A percentile compares a stretch with the other conserved stretches of the same genome.
Evolutionary conservation across 2,113 vertebrate genomes (phyloP).

Genomic region (Toxotes jaculatrix): DNA sequence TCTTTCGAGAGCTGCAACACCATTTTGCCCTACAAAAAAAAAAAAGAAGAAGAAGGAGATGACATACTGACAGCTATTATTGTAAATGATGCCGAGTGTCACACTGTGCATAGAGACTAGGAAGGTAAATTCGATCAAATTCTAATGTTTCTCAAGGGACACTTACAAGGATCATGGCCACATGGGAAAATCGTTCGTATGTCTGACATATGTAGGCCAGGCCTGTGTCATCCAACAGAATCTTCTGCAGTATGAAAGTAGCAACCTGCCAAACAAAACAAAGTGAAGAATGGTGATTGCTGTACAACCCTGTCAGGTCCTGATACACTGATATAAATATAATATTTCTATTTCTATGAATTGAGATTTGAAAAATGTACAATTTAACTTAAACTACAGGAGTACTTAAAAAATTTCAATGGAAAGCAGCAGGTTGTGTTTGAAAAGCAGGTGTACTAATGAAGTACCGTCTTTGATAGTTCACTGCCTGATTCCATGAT

Average conservation of each 20-base stretch:
- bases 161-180: conserved; percentile 98
- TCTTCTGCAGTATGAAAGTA: conserved; percentile 98
- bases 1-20: conserved; percentile 98
- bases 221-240: conserved; percentile 96
- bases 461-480: conserved; percentile 95
- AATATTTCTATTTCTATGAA: not conserved
- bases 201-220: conserved; percentile 98
- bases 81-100: not conserved
- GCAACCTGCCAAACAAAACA: conserved; percentile 87
- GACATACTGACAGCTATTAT: not conserved
- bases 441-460: not conserved
- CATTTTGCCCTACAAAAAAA: conserved; percentile 92
- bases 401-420: not conserved
- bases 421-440: not conserved
- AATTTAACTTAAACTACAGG: not conserved
- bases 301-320: not conserved
- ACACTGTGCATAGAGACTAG: not conserved
- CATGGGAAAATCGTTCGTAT: conserved; percentile 96
- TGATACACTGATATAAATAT: not conserved
- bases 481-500: conserved; percentile 99
- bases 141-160: not conserved
- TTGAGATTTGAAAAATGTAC: not conserved
- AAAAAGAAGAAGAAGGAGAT: not conserved
- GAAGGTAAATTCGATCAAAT: not conserved
- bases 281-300: not conserved